Percentiles rank a stretch among this genome's conserved stretches.
Evolutionary conservation across 53 echinoderm and acorn worm genomes (phyloP).

Genomic region (Zoroaster sp.): DNA sequence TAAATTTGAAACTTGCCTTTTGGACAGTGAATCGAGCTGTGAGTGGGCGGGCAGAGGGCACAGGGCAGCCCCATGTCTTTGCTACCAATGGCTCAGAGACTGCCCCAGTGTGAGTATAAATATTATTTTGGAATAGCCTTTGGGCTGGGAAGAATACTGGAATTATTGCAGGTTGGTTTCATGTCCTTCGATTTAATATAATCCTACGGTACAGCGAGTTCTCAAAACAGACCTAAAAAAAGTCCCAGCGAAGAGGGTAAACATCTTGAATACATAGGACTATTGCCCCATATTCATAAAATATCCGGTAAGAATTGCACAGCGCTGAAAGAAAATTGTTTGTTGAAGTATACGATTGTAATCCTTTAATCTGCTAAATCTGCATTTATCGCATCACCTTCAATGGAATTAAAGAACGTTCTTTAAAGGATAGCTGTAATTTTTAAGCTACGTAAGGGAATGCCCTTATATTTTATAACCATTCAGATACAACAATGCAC

Average conservation of each 20-base stretch:
- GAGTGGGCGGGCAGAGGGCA: too few species aligned
- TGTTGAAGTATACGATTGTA: neutral
- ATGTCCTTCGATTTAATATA: neutral
- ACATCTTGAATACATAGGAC: conserved; percentile 2
- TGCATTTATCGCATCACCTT: conserved; percentile 5
- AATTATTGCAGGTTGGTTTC: neutral
- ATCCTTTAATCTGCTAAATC: neutral
- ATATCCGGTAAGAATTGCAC: neutral
- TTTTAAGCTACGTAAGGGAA: too few species aligned
- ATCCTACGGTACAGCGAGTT: neutral
- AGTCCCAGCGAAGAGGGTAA: neutral
- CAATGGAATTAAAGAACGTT: neutral
- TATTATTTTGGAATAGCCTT: neutral
- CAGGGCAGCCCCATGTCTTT: too few species aligned
- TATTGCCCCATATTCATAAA: neutral
- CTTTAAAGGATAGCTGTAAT: too few species aligned
- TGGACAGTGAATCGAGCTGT: too few species aligned
- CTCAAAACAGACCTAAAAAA: neutral
- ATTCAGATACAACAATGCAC: too few species aligned
- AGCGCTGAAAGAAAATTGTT: neutral
- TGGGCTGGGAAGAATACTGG: neutral
- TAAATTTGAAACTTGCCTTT: too few species aligned
- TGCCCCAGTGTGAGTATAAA: too few species aligned
- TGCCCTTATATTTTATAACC: too few species aligned
- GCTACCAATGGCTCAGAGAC: too few species aligned